Conservation (phyloP, 2,797 vertebrate genomes). For the Bradypodion pumilum region DNA sequence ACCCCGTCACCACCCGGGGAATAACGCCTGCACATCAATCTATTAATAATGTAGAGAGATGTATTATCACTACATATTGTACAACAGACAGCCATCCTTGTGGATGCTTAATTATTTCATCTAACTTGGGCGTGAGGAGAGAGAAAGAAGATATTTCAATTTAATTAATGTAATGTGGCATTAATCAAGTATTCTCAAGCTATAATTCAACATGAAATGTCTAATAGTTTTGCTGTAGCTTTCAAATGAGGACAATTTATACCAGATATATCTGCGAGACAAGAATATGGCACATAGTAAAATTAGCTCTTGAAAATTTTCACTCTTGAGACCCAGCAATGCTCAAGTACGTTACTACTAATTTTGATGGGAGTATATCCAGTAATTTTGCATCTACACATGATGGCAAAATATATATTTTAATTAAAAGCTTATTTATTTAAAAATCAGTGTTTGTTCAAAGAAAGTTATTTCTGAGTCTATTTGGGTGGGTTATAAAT, state of each 20-base stretch:
- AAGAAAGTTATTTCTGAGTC: background rate
- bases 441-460: background rate
- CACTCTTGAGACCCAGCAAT: background rate
- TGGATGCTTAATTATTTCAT: background rate
- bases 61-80: background rate
- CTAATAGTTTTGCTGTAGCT: constrained; percentile 1
- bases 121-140: background rate
- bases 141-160: constrained; percentile 10
- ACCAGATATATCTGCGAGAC: constrained; percentile 17
- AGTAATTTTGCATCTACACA: background rate
- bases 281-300: background rate
- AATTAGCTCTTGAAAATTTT: constrained; percentile 25
- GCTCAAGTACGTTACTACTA: constrained; percentile 15
- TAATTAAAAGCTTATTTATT: background rate
- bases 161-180: background rate
- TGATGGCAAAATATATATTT: constrained; percentile 2
- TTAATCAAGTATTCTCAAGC: constrained; percentile 16
- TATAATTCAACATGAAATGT: constrained; percentile 31
- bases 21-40: too few relatives aligned
- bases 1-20: too few relatives aligned
- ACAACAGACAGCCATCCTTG: background rate
- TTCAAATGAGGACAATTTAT: constrained; percentile 43
- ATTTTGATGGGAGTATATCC: constrained; percentile 6
- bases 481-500: background rate
- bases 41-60: background rate